Evolutionary conservation across 2,888 invertebrate genomes (phyloP).

Genomic region (Malthinus flaveolus): DNA sequence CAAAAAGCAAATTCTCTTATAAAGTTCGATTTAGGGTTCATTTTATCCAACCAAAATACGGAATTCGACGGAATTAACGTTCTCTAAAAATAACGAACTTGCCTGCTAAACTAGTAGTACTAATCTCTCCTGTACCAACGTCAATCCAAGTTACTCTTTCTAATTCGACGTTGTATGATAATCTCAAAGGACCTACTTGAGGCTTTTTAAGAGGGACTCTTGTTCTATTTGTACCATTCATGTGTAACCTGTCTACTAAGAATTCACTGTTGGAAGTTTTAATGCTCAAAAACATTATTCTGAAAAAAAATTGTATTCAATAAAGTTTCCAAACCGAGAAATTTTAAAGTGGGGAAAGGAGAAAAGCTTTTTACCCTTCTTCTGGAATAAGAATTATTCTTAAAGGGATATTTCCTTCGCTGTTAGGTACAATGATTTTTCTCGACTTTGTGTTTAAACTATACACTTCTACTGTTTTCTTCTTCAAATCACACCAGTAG

Average conservation of each 20-base stretch:
- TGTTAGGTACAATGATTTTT: slow-evolving; percentile 63
- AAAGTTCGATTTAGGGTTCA: no score
- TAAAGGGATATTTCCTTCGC: slow-evolving; percentile 64
- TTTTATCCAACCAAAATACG: no score
- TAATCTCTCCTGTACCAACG: not conserved
- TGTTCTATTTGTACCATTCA: not conserved
- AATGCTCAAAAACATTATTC: no score
- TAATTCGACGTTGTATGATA: not conserved
- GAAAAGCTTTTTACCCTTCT: slow-evolving; percentile 57
- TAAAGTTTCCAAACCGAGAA: not conserved
- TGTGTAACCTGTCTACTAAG: not conserved
- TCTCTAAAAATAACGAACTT: not conserved
- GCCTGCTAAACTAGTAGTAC: no score
- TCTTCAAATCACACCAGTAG: slow-evolving; percentile 71
- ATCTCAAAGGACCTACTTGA: not conserved
- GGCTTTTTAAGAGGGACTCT: not conserved
- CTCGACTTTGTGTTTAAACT: slow-evolving; percentile 63
- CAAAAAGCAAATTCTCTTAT: no score
- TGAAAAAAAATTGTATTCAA: not conserved
- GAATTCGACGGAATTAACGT: not conserved
- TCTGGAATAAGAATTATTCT: slow-evolving; percentile 71
- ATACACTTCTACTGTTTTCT: slow-evolving; percentile 65
- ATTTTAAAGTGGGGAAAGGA: slow-evolving; percentile 16
- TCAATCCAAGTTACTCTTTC: not conserved
- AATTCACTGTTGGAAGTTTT: no score